Base-by-base conservation (phyloP, 2,888 invertebrate species). In the Cryptus viduatorius region DNA sequence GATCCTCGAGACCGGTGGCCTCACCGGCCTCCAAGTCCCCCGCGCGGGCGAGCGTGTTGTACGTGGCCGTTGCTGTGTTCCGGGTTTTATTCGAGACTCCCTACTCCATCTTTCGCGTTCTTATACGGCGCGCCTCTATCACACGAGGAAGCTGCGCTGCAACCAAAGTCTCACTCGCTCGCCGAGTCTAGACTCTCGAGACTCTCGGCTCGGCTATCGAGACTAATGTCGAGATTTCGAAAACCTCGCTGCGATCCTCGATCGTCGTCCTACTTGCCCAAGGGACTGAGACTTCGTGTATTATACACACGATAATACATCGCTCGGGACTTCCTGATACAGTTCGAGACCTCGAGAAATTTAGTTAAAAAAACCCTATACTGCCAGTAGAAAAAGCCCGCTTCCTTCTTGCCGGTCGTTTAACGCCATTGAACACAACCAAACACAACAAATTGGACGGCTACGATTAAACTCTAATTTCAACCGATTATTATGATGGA, bases 21-120 rank as follows among this genome's bases (percentile, higher is more conserved):
- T 61, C 75, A 37, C 12, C 64, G 61, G 37, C 75, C 48, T 64
- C 48, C 64, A 8, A 64, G 64, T 50, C 48, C 75, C 31, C 46
- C 61, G 72, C 72, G 75, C 46, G 46, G 16, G 61, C 46, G 79
- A 59, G 79, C 76, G 82, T 83, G 82, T 83, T 86, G 79, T 83
- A 79, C 75, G 84, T 88, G 86, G 88, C 88, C 89, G 88, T 88
- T 89, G 89, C 88, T 68, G 81, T 65, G 87, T 76, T 76, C 65
- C 75, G 73, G 73, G 73, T 73, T 61, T 61, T 73, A 73, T 73
- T 73, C 61, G 59, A 73, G 73, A 14, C 59, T 56, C 59, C 59
- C 59, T n/a, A 19, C 59, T 4, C 46, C 44, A 14, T 24, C 14
- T n/a, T 42, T 42, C 44, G 16, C 71, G 16, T 56, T 56, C 10